These are phyloP conservation scores for Drosophila anceps DNA, from an alignment of 2,888 invertebrate genomes.

Conservation along the genomic window DNA sequence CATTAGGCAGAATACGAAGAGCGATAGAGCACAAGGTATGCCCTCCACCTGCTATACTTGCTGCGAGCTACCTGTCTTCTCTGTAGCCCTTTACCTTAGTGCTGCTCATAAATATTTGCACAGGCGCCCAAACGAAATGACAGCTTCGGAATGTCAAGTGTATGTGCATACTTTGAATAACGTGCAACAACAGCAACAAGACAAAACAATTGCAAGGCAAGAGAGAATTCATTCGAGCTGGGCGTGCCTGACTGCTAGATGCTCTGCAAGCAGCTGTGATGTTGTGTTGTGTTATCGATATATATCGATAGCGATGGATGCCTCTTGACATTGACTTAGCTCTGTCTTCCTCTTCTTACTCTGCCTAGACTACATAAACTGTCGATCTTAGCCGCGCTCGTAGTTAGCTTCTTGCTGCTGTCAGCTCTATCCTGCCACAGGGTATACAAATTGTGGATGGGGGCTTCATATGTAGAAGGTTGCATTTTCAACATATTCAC, in stretches of 20 bases:
- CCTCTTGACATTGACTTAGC: too few relatives aligned
- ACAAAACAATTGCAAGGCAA: slow-evolving; percentile 12
- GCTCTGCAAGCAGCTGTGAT: background rate
- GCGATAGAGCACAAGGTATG: background rate
- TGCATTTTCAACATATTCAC: slow-evolving; percentile 62
- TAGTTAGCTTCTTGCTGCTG: background rate
- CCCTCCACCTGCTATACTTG: too few relatives aligned
- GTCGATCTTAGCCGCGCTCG: background rate
- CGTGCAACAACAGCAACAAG: slow-evolving; percentile 21
- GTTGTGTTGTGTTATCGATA: background rate
- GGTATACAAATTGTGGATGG: slow-evolving; percentile 17
- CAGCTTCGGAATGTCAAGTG: slow-evolving; percentile 68
- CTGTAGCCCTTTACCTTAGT: slow-evolving; percentile 5
- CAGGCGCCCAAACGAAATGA: slow-evolving; percentile 62
- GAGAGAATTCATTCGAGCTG: background rate
- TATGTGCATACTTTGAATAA: slow-evolving; percentile 63
- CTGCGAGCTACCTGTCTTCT: background rate
- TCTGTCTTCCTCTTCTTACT: background rate
- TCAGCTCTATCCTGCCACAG: background rate
- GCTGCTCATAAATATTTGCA: slow-evolving; percentile 69
- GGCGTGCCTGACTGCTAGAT: background rate
- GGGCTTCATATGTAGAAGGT: background rate
- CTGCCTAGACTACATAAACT: background rate
- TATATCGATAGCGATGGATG: background rate
- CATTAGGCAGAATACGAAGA: slow-evolving; percentile 38